Evolutionary conservation across 2,113 vertebrate species (phyloP).

Genomic region (Platichthys flesus): DNA sequence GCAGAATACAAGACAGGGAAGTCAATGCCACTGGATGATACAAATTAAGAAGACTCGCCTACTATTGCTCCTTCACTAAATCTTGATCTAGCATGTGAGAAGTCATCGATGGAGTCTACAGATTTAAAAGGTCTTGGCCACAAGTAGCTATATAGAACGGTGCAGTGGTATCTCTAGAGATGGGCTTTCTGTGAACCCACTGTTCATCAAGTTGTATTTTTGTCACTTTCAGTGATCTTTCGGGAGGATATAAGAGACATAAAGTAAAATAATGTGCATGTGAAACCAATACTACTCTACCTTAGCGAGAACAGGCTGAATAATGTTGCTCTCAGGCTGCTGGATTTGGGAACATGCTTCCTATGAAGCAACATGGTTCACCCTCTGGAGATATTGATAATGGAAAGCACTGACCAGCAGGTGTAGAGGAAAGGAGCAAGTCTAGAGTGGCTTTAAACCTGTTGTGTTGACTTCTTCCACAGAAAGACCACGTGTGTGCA

Average conservation of each 20-base stretch:
- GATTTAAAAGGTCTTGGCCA: slow-evolving; percentile 48
- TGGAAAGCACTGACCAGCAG: slow-evolving; percentile 38
- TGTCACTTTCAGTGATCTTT: slow-evolving; percentile 37
- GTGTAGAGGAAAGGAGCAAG: slow-evolving; percentile 5
- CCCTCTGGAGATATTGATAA: not conserved
- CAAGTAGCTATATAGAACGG: slow-evolving; percentile 46
- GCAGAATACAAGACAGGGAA: slow-evolving; percentile 12
- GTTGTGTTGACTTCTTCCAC: slow-evolving; percentile 1
- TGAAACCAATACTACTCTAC: slow-evolving; percentile 46
- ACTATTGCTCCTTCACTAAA: slow-evolving; percentile 42
- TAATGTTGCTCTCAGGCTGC: slow-evolving; percentile 27
- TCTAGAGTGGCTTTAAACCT: slow-evolving; percentile 29
- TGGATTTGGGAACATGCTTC: slow-evolving; percentile 43
- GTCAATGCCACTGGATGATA: not conserved
- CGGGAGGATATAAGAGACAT: slow-evolving; percentile 36
- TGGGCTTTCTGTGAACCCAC: slow-evolving; percentile 11
- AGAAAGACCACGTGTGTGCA: slow-evolving; percentile 29
- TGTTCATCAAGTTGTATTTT: slow-evolving; percentile 24
- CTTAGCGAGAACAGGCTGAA: slow-evolving; percentile 29
- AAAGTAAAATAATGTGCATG: slow-evolving; percentile 46
- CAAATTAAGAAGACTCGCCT: slow-evolving; percentile 28
- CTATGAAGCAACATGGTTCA: slow-evolving; percentile 34
- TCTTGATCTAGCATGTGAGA: slow-evolving; percentile 24
- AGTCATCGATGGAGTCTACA: slow-evolving; percentile 19
- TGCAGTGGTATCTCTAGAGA: slow-evolving; percentile 36